Evolutionary conservation across 2,888 invertebrate species (phyloP).

Genomic region (Noctua comes): DNA sequence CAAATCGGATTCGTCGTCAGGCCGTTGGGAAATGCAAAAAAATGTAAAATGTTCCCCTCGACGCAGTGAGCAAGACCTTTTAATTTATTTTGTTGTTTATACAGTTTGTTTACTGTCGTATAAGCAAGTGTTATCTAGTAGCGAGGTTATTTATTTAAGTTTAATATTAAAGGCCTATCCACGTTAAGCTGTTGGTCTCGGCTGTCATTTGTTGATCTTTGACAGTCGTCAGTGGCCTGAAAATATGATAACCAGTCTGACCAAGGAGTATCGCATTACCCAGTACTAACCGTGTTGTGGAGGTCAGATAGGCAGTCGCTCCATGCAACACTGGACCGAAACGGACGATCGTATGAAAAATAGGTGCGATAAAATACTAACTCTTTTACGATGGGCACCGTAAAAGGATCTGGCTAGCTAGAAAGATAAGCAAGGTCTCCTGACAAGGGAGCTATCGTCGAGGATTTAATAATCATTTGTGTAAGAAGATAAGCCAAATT

Average conservation of each 20-base stretch:
- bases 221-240: not conserved
- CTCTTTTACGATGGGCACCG: not conserved
- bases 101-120: constrained; percentile 28
- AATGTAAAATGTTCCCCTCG: constrained; percentile 39
- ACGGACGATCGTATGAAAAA: not conserved
- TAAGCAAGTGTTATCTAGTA: not conserved
- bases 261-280: too few species aligned
- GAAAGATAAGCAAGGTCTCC: not conserved
- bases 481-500: not conserved
- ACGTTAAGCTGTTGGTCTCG: not conserved
- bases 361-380: not conserved
- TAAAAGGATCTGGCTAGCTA: not conserved
- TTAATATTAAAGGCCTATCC: not conserved
- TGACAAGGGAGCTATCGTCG: not conserved
- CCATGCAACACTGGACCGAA: not conserved
- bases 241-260: not conserved
- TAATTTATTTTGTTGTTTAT: constrained; percentile 57
- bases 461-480: constrained; percentile 21
- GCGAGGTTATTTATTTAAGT: not conserved
- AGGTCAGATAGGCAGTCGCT: not conserved
- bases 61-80: constrained; percentile 39
- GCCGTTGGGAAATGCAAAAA: constrained; percentile 59
- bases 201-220: not conserved
- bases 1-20: constrained; percentile 37
- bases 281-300: not conserved